Evolutionary conservation across 2,113 vertebrate genomes (phyloP), one percentile per base, ranked within the genome.

Genomic region (Myotis davidii): DNA sequence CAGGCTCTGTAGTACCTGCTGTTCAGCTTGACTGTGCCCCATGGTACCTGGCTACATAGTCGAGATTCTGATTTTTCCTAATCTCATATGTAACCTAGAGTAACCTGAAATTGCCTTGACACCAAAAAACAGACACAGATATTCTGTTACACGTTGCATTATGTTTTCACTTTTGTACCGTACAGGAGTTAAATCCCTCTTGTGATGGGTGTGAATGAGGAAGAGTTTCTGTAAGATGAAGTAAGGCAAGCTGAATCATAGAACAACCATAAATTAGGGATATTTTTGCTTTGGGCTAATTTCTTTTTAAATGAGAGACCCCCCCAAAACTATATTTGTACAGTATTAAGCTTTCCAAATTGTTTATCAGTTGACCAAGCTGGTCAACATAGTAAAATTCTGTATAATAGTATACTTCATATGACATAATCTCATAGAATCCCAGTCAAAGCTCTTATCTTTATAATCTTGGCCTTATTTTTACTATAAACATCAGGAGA

Each of bases 321-420:
- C 12, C 56, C 37, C 0, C 0, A 70, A 85, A 65, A 27, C 9
- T 48, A 1, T 67, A 79, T 94, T 88, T 81, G 59, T 85, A 69
- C 5, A 52, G 9, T 32, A 14, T 39, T 79, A 93, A 67, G 11
- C 45, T 85, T 85, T 88, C 72, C 42, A 81, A 69, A 67, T 23
- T 79, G 12, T 93, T 87, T 90, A 17, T 90, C 42, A 23, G 50
- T 74, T 45, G 88, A 37, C 73, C 17, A 91, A 91, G n/a, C n/a
- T 84, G 65, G 25, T 17, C 48, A 79, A 48, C 34, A 90, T 8
- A 61, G 14, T 76, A 48, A 92, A 85, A 39, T 70, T 64, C 3
- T 48, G n/a, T 67, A 88, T 83, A 65, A 72, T 72, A 82, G 27
- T 64, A 70, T 2, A 73, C 23, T 52, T 52, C 18, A 45, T 27